A percentile compares a stretch with the other conserved stretches of the same genome.
phyloP scores from a whole-genome alignment of 2,113 vertebrate species.

The Mastomys coucha region DNA sequence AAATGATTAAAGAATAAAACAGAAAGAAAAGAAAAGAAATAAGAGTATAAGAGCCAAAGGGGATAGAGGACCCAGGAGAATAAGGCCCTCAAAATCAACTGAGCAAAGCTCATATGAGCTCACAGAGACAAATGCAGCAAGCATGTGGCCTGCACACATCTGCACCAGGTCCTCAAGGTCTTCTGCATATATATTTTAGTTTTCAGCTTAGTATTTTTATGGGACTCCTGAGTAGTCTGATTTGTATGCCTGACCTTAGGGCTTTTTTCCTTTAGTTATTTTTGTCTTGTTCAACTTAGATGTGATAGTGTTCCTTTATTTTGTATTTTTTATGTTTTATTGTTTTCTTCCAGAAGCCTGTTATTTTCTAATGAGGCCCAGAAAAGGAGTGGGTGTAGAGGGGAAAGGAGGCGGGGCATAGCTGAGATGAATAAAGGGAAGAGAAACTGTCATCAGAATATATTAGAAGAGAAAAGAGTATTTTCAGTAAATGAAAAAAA shows the following conservation, averaged over 20 bases:
- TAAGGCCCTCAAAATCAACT: neutral
- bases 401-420: neutral
- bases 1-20: too few relatives aligned
- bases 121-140: neutral
- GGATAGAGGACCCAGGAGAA: neutral
- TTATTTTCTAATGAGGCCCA: neutral
- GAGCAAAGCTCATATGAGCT: neutral
- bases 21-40: too few relatives aligned
- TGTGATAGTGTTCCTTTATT: too few relatives aligned
- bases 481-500: neutral
- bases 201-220: too few relatives aligned
- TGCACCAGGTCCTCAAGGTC: neutral
- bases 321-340: too few relatives aligned
- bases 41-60: neutral
- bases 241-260: neutral
- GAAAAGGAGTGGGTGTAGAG: neutral
- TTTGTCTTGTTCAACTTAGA: neutral
- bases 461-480: neutral
- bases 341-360: too few relatives aligned
- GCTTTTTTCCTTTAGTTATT: neutral
- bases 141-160: neutral
- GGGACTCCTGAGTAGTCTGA: too few relatives aligned
- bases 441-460: neutral
- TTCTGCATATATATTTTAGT: too few relatives aligned
- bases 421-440: neutral